Evolutionary conservation across 2,113 vertebrate species (phyloP), one percentile per base, ranked within the genome.

Genomic region (Aythya baeri): DNA sequence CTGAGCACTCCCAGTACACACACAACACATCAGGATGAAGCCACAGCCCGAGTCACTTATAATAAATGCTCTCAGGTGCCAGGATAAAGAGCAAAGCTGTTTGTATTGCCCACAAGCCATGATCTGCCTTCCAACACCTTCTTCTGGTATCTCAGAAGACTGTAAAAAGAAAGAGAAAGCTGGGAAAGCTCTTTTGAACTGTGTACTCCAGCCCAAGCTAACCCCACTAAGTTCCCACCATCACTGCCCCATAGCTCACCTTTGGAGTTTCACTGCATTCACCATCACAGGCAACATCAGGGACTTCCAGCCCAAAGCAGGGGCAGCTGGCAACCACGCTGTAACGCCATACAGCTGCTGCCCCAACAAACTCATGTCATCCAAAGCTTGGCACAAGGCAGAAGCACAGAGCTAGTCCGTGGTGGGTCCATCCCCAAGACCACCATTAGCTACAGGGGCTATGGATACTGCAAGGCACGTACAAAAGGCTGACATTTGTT

Each of bases 251-350:
- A 29, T 27, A 66, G 34, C 26, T 89, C 70, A 44, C 32, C 52
- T 62, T 43, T 22, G 43, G 49, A 27, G 15, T 72, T 34, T 31
- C 62, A 16, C 32, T 49, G 54, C 5, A 0, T 62, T 82, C 1
- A 0, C 61, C 54, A 63, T 36, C 1, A 0, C 1, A 7, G 66
- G 14, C 26, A 77, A 3, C 6, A 16, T 5, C 2, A 17, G 62
- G 6, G 13, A 31, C 57, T 58, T 46, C 21, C 68, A 67, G 52
- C 20, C 23, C 10, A 76, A 67, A 58, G 82, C 44, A 74, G 34
- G 59, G 57, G 31, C 68, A 83, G 81, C 12, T 57, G 2, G n/a
- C 11, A 21, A 4, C 17, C 6, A 1, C 65, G 20, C 43, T 85
- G 52, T 14, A 5, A 6, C 31, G 25, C 54, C 13, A 11, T 23